phyloP scores from a whole-genome alignment of 2,113 vertebrate genomes.

The Cyprinodon brontotheroides region DNA sequence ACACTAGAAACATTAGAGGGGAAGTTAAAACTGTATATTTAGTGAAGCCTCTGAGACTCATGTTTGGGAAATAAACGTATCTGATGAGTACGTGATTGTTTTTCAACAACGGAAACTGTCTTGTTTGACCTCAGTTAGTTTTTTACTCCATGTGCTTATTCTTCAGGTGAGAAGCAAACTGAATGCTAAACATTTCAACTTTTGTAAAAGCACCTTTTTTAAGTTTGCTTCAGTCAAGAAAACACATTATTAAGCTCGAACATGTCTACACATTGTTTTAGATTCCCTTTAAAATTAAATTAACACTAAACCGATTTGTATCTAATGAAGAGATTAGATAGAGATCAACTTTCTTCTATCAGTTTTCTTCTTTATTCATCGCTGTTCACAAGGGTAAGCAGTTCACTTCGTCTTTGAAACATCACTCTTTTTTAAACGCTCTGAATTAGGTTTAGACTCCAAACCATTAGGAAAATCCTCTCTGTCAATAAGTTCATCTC shows the following conservation, averaged over 20 bases:
- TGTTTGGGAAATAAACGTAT: slow-evolving; percentile 16
- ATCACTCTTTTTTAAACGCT: too few relatives aligned
- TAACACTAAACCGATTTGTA: not conserved
- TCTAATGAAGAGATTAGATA: not conserved
- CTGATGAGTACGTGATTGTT: not conserved
- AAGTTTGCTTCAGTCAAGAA: not conserved
- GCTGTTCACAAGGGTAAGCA: too few relatives aligned
- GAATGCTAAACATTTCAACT: not conserved
- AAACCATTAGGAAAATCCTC: not conserved
- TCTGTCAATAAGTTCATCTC: not conserved
- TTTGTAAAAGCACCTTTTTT: too few relatives aligned
- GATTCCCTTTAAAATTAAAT: not conserved
- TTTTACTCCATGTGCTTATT: too few relatives aligned
- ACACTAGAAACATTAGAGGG: slow-evolving; percentile 42
- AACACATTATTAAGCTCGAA: not conserved
- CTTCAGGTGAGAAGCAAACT: too few relatives aligned
- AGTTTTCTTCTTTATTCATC: not conserved
- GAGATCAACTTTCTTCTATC: slow-evolving; percentile 1
- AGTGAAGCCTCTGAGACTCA: slow-evolving; percentile 2
- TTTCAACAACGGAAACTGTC: not conserved
- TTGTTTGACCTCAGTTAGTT: not conserved
- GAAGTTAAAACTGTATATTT: slow-evolving; percentile 45
- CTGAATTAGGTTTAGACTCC: too few relatives aligned
- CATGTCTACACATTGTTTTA: not conserved
- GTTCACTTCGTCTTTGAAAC: not conserved